Evolutionary conservation across 2,113 vertebrate genomes (phyloP).

Genomic region (Amblyopsis rosae): DNA sequence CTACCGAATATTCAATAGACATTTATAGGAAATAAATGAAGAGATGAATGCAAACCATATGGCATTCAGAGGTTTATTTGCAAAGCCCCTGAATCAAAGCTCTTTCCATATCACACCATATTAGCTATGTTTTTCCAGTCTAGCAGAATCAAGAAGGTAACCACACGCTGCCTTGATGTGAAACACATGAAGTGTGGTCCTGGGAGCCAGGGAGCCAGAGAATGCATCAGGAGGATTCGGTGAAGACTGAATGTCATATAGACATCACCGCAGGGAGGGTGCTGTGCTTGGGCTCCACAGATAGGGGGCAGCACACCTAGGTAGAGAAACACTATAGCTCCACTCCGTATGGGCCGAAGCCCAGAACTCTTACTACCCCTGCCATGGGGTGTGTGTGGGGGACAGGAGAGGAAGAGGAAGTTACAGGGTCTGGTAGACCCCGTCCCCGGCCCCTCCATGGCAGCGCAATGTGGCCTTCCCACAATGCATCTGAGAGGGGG

Average conservation of each 20-base stretch:
- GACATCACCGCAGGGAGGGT: slow-evolving; percentile 60
- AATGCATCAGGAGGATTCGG: slow-evolving; percentile 83
- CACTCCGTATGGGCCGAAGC: slow-evolving; percentile 26
- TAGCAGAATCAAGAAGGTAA: slow-evolving; percentile 98
- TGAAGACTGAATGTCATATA: slow-evolving; percentile 80
- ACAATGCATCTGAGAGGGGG: slow-evolving; percentile 20
- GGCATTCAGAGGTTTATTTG: slow-evolving; percentile 97
- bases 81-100: slow-evolving; percentile 98
- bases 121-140: slow-evolving; percentile 99
- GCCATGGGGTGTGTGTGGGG: slow-evolving; percentile 30
- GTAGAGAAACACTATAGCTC: slow-evolving; percentile 23
- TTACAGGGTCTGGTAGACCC: slow-evolving; percentile 44
- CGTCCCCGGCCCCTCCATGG: slow-evolving; percentile 2
- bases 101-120: slow-evolving; percentile 96
- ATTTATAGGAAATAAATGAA: slow-evolving; percentile 99
- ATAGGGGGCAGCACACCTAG: slow-evolving; percentile 22
- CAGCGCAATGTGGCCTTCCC: slow-evolving; percentile 31
- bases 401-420: slow-evolving; percentile 56
- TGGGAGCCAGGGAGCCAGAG: slow-evolving; percentile 76
- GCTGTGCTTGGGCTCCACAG: not conserved
- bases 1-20: slow-evolving; percentile 92
- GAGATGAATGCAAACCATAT: slow-evolving; percentile 99
- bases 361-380: slow-evolving; percentile 10
- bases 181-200: slow-evolving; percentile 91
- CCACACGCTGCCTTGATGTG: slow-evolving; percentile 98